phyloP scores from a whole-genome alignment of 2,113 vertebrate genomes.

The Aythya baeri region DNA sequence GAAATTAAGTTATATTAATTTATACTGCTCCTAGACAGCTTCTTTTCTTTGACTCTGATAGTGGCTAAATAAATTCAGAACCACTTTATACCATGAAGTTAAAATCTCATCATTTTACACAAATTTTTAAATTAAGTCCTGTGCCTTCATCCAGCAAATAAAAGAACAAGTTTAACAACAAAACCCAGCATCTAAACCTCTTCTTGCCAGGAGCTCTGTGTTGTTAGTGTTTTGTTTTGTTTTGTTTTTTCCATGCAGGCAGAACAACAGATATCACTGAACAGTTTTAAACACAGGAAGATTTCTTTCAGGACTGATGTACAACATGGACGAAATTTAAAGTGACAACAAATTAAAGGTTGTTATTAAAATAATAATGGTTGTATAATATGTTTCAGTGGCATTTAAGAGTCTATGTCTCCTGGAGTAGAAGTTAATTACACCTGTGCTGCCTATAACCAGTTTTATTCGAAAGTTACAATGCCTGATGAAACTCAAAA shows the following conservation, averaged over 20 bases:
- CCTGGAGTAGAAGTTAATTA: conserved; percentile 52
- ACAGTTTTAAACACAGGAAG: conserved; percentile 43
- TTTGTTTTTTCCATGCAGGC: background rate
- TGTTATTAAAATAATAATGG: conserved; percentile 54
- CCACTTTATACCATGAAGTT: background rate
- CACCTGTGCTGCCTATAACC: background rate
- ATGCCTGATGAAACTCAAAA: background rate
- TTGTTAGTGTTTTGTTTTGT: no score
- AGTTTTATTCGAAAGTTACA: background rate
- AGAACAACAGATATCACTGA: conserved; percentile 51
- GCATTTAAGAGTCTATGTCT: background rate
- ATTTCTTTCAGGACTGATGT: conserved; percentile 55
- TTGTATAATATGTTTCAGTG: conserved; percentile 26
- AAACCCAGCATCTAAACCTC: background rate
- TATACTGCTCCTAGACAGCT: background rate
- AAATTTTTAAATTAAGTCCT: background rate
- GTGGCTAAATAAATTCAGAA: background rate
- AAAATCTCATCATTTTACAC: background rate
- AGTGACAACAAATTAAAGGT: conserved; percentile 71
- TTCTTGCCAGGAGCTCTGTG: background rate
- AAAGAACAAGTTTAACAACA: background rate
- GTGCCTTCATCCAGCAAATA: background rate
- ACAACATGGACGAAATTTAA: conserved; percentile 64
- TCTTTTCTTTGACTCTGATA: background rate
- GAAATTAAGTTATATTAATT: background rate